Conservation (phyloP, 2,113 vertebrate genomes). For the Felis chaus region DNA sequence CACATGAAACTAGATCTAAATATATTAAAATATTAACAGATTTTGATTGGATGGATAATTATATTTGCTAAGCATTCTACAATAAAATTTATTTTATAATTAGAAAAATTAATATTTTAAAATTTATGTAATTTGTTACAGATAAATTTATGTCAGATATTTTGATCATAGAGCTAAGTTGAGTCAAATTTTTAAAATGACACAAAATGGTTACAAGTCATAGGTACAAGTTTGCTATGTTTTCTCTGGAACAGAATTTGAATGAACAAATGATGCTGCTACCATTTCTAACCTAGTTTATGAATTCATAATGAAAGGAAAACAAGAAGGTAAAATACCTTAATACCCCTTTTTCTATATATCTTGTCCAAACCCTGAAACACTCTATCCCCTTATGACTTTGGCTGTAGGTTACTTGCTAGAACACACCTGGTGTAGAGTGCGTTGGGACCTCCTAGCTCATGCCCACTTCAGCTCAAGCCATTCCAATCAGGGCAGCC, state of each 20-base stretch:
- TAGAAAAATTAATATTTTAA: slow-evolving; percentile 1
- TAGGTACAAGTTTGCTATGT: not conserved
- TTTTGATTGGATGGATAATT: not conserved
- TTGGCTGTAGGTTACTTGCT: not conserved
- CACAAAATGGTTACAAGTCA: not conserved
- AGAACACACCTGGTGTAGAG: not conserved
- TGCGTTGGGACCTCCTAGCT: not conserved
- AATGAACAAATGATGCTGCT: not conserved
- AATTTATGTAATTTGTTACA: not conserved
- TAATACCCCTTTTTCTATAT: not conserved
- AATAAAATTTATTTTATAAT: not conserved
- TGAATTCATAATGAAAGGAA: not conserved
- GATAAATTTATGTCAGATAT: not conserved
- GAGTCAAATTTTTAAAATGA: not conserved
- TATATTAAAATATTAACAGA: not conserved
- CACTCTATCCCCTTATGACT: not conserved
- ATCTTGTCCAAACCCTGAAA: not conserved
- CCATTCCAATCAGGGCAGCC: not conserved
- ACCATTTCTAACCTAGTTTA: not conserved
- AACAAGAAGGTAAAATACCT: not conserved
- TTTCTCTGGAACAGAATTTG: not conserved
- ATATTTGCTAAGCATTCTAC: not conserved
- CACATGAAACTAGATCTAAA: not conserved
- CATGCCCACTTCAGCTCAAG: not conserved
- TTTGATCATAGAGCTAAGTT: not conserved